Evolutionary conservation across 2,888 invertebrate species (phyloP), one percentile per base, ranked within the genome.

Genomic region (Bursaphelenchus okinawaensis): DNA sequence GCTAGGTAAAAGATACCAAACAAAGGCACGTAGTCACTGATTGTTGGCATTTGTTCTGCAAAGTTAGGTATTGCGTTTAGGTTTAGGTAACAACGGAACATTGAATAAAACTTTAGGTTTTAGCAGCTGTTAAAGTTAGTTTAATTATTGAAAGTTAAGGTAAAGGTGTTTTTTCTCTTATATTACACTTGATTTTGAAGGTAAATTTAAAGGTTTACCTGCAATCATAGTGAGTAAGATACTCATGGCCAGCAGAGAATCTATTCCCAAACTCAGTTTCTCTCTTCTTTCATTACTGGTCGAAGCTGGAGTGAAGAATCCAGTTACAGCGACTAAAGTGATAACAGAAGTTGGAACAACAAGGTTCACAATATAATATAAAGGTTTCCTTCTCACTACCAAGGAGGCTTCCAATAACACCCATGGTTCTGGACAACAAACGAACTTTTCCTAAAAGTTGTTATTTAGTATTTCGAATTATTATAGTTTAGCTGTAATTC

Each of bases 151-250:
- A 40, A 40, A 40, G n/a, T 40, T 40, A 40, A 40, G n/a, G 12
- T 40, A 40, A 40, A 40, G 3, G n/a, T 16, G 12, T 40, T 40
- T 40, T 40, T 16, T 40, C 16, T 29, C 12, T 3, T 40, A 40
- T 16, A 40, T n/a, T n/a, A n/a, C n/a, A n/a, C n/a, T n/a, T n/a
- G n/a, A n/a, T n/a, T n/a, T n/a, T n/a, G n/a, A 6, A 40, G 1
- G n/a, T 16, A 40, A 40, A 40, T 9, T 29, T 9, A 29, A 29
- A 40, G 12, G 40, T 40, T 40, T n/a, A n/a, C 40, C 40, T 4
- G 84, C 83, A 12, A 85, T 84, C 71, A 85, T 83, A 74, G 85
- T 82, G 83, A 85, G 83, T 68, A 85, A 83, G 66, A 85, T 84
- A 6, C 84, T 84, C 79, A 85, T 85, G 16, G 85, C 85, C 63